A percentile compares a stretch with the other conserved stretches of the same genome.
Evolutionary conservation across 1,140 invertebrate genomes (phyloP).

Genomic region (Drosophila ficusphila): DNA sequence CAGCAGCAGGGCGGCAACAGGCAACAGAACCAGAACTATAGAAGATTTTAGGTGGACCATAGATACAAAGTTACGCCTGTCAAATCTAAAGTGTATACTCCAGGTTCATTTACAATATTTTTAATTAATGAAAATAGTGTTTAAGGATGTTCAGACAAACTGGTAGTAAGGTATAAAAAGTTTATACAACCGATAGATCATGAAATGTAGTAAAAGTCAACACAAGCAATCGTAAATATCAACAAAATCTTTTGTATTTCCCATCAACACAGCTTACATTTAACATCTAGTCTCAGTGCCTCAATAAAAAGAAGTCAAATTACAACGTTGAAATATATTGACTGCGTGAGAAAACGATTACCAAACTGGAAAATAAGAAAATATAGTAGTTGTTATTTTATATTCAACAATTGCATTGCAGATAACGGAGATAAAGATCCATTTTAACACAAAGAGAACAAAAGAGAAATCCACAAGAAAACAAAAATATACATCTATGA

Average conservation of each 20-base stretch:
- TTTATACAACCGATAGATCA: neutral
- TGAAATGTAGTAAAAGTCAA: neutral
- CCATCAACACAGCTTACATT: neutral
- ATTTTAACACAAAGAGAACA: neutral
- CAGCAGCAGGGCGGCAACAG: constrained; percentile 37
- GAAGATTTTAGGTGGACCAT: constrained; percentile 45
- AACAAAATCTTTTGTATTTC: neutral
- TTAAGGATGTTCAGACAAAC: neutral
- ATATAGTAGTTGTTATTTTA: neutral
- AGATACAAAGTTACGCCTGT: constrained; percentile 3
- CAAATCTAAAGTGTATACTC: neutral
- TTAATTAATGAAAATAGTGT: neutral
- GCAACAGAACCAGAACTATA: constrained; percentile 49
- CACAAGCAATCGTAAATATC: neutral
- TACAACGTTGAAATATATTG: neutral
- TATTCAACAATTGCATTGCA: neutral
- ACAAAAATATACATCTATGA: no score
- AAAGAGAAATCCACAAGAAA: no score
- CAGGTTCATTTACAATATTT: neutral
- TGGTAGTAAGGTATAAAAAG: neutral
- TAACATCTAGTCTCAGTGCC: constrained; percentile 12
- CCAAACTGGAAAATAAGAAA: neutral
- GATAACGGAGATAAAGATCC: neutral
- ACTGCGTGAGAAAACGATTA: neutral
- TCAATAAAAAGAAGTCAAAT: constrained; percentile 7